Evolutionary conservation across 2,888 invertebrate genomes (phyloP).

Genomic region (Tiliacea citrago): DNA sequence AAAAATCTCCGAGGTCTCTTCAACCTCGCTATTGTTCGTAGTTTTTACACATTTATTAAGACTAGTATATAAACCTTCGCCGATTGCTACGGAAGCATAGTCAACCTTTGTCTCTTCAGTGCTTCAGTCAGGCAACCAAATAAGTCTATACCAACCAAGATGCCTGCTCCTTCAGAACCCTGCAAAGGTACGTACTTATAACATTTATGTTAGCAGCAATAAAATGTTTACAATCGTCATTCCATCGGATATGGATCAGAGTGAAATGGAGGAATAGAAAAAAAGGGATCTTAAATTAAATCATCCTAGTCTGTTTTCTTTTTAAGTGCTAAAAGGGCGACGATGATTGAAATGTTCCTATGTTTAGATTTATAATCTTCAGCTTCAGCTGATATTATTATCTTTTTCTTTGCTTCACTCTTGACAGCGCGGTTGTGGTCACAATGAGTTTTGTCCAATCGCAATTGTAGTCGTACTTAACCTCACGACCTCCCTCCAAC

Average conservation of each 20-base stretch:
- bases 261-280: not conserved
- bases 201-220: not conserved
- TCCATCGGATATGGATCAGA: not conserved
- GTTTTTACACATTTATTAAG: constrained; percentile 71
- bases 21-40: constrained; percentile 72
- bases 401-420: no score
- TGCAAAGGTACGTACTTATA: constrained; percentile 87
- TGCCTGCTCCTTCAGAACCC: constrained; percentile 90
- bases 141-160: constrained; percentile 68
- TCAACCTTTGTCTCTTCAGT: constrained; percentile 39
- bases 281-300: not conserved
- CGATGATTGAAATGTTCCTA: not conserved
- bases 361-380: not conserved
- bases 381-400: not conserved
- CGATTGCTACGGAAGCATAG: constrained; percentile 57
- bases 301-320: not conserved
- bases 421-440: no score
- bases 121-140: constrained; percentile 24
- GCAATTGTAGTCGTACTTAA: no score
- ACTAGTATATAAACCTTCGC: constrained; percentile 67
- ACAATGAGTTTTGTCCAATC: no score
- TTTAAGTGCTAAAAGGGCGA: not conserved
- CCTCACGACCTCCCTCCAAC: no score
- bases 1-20: constrained; percentile 73
- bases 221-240: not conserved